Evolutionary conservation across 1,140 invertebrate species (phyloP).

Genomic region (Grapholita molesta): DNA sequence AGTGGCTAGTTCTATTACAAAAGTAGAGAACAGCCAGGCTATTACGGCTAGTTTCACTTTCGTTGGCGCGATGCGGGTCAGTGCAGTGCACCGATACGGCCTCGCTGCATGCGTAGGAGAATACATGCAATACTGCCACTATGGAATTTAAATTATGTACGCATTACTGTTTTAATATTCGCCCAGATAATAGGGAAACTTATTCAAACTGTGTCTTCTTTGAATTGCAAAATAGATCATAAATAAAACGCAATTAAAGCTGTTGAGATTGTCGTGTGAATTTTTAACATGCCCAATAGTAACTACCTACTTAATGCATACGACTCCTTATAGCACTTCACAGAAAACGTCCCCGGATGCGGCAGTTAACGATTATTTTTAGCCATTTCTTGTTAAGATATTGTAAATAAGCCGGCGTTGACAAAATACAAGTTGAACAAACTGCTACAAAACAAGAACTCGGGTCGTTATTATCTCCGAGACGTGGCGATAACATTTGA

Average conservation of each 20-base stretch:
- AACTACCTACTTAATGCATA: conserved; percentile 10
- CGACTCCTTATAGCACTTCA: conserved; percentile 32
- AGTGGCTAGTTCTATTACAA: conserved; percentile 26
- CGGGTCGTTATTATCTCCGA: conserved; percentile 45
- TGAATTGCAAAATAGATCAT: neutral
- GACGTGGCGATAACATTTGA: conserved; percentile 62
- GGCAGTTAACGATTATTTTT: conserved; percentile 43
- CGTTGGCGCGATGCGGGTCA: conserved; percentile 49
- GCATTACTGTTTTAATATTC: neutral
- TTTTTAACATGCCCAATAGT: conserved; percentile 1
- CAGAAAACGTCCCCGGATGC: conserved; percentile 40
- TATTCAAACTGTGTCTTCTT: neutral
- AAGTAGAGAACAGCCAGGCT: conserved; percentile 35
- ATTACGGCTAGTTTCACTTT: conserved; percentile 59
- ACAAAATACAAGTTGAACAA: conserved; percentile 64
- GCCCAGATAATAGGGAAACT: neutral
- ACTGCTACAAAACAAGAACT: conserved; percentile 53
- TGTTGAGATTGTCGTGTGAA: conserved; percentile 19
- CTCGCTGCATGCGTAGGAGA: conserved; percentile 19
- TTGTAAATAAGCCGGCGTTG: conserved; percentile 58
- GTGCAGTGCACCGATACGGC: conserved; percentile 40
- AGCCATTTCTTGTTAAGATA: conserved; percentile 33
- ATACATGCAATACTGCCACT: conserved; percentile 5
- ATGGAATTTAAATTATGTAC: conserved; percentile 10
- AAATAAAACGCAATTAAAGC: conserved; percentile 1